Evolutionary conservation across 1,140 invertebrate genomes (phyloP), one percentile per base, ranked within the genome.

Genomic region (Drosophila pallidifrons): DNA sequence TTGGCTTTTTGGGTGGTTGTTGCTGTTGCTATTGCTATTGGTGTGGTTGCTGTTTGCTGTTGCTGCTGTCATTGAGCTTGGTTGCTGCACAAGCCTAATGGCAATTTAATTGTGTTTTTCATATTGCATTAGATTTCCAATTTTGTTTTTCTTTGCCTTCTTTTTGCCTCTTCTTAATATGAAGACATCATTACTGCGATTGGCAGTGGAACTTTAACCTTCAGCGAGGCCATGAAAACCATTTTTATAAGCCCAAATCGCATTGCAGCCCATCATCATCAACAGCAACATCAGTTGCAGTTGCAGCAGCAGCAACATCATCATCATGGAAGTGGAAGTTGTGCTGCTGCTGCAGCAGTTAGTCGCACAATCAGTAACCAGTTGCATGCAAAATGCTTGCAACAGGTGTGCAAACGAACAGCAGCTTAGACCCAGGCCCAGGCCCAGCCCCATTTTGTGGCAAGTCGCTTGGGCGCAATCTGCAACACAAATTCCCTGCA

Each of bases 341-440:
- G 16, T 16, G 16, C 16, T 16, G 16, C 16, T 16, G 49, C 25
- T 11, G 11, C 49, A 41, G 11, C 57, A 58, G 41, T 47, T 47
- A 30, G 66, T 65, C 32, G 11, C 75, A 63, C 52, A 68, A 72
- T 69, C 71, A 58, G 70, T 76, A 77, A 88, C 85, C 75, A 88
- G 83, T 88, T 89, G 85, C 85, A 89, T 89, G 85, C 78, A 89
- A 90, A 90, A 85, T 87, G 80, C 58, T 57, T 67, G 85, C 85
- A 89, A 89, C 85, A 89, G 85, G 85, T 89, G 85, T 89, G 81
- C 83, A 69, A 69, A 75, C 52, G 28, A 11, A 55, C 25, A 49
- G 30, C 55, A 55, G 60, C 68, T 46, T 52, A 63, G 59, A 71
- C 60, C 43, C 30, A 47, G 60, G 16, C 60, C 61, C 70, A 60